These are phyloP conservation scores for Epirrhoe tristata DNA, from an alignment of 2,888 invertebrate species.

Conservation along the genomic window DNA sequence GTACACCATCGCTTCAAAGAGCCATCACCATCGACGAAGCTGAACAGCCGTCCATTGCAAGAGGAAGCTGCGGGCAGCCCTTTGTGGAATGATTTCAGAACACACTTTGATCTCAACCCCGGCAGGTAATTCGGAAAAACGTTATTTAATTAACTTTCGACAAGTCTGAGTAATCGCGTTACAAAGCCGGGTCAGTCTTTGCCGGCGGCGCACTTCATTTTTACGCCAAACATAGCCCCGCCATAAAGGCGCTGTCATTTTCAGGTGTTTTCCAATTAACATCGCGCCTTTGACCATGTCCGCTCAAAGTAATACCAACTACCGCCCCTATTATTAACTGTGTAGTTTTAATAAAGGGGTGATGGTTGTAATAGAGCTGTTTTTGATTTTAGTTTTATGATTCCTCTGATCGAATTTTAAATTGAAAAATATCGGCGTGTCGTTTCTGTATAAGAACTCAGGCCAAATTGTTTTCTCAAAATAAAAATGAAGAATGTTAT, in stretches of 20 bases:
- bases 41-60: constrained; percentile 71
- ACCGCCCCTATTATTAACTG: constrained; percentile 70
- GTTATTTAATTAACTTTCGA: constrained; percentile 86
- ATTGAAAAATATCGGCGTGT: constrained; percentile 8
- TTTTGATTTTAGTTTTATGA: constrained; percentile 49
- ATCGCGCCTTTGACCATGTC: constrained; percentile 80
- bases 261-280: constrained; percentile 84
- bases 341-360: constrained; percentile 70
- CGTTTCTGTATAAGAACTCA: background rate
- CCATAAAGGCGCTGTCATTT: constrained; percentile 82
- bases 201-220: constrained; percentile 76
- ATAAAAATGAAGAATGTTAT: background rate
- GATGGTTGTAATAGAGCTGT: constrained; percentile 61
- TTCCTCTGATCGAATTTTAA: constrained; percentile 27
- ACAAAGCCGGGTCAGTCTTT: constrained; percentile 84
- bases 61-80: constrained; percentile 72
- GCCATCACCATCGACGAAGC: constrained; percentile 43
- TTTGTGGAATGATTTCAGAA: constrained; percentile 76
- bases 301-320: constrained; percentile 70
- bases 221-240: constrained; percentile 76
- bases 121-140: constrained; percentile 84
- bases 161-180: constrained; percentile 83
- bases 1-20: constrained; percentile 34
- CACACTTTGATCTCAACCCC: constrained; percentile 78
- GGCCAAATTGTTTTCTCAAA: background rate